A percentile compares a stretch with the other conserved stretches of the same genome.
phyloP scores from a whole-genome alignment of 1,140 invertebrate genomes.

The Gonatopus flavifemur region DNA sequence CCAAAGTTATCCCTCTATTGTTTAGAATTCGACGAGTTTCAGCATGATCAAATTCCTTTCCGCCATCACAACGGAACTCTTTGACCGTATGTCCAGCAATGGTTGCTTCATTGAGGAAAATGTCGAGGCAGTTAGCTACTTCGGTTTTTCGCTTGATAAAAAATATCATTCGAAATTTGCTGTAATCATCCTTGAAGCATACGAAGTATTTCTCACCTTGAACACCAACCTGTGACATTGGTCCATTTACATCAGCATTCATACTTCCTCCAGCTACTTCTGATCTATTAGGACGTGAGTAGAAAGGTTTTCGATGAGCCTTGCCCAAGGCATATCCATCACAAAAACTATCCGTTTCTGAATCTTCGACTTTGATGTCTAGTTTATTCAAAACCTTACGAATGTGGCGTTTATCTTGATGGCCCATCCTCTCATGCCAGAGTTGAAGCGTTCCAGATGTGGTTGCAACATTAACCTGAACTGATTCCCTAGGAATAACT shows the following conservation, averaged over 20 bases:
- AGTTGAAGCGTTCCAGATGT: constrained; percentile 14
- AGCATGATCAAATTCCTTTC: constrained; percentile 25
- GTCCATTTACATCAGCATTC: constrained; percentile 34
- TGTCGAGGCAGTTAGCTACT: constrained; percentile 15
- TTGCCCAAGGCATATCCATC: constrained; percentile 25
- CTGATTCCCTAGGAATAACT: background rate
- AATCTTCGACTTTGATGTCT: constrained; percentile 7
- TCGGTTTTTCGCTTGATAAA: constrained; percentile 41
- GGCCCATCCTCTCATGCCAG: constrained; percentile 16
- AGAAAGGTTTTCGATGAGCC: constrained; percentile 9
- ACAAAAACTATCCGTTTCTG: constrained; percentile 16
- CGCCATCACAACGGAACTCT: constrained; percentile 21
- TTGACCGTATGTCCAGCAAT: constrained; percentile 20
- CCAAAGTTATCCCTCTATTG: constrained; percentile 23
- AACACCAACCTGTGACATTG: constrained; percentile 29
- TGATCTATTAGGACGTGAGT: background rate
- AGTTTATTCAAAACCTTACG: constrained; percentile 12
- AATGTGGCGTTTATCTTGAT: constrained; percentile 17
- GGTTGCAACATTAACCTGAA: constrained; percentile 2
- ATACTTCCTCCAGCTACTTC: constrained; percentile 18
- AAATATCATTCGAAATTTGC: constrained; percentile 27
- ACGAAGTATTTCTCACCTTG: constrained; percentile 36
- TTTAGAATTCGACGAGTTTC: constrained; percentile 12
- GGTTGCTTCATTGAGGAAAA: constrained; percentile 18
- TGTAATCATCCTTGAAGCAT: constrained; percentile 38